Conservation (phyloP, 1,140 invertebrate genomes). For the Caerostris darwini region DNA sequence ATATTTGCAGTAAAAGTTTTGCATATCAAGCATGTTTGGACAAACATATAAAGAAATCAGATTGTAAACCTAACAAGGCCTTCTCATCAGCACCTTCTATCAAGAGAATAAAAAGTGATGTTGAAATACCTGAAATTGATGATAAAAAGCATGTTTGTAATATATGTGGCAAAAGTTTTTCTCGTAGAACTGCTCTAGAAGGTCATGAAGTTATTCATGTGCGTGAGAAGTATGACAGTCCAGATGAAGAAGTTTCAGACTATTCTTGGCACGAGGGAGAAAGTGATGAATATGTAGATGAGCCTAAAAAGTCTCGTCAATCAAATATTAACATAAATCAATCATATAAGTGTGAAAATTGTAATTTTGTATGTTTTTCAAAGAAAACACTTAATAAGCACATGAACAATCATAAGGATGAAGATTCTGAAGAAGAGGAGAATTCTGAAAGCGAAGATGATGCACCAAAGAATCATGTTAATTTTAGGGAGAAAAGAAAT, state of each 20-base stretch:
- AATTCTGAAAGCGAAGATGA: neutral
- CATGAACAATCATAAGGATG: slow-evolving; percentile 2
- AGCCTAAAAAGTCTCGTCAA: slow-evolving; percentile 14
- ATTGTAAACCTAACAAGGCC: neutral
- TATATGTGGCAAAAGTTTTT: slow-evolving; percentile 66
- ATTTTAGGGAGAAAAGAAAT: neutral
- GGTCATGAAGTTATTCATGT: slow-evolving; percentile 49
- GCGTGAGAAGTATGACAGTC: neutral
- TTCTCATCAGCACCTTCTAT: neutral
- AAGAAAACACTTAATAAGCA: slow-evolving; percentile 26
- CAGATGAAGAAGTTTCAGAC: neutral
- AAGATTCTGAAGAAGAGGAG: neutral
- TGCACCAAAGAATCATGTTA: neutral
- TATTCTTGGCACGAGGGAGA: neutral
- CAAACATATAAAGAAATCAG: slow-evolving; percentile 45
- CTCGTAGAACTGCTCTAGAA: slow-evolving; percentile 50
- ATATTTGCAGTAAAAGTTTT: slow-evolving; percentile 41
- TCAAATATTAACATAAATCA: slow-evolving; percentile 22
- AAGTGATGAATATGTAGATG: slow-evolving; percentile 26
- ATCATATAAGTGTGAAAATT: slow-evolving; percentile 38
- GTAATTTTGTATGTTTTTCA: slow-evolving; percentile 64
- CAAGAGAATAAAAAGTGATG: neutral
- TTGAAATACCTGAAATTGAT: neutral
- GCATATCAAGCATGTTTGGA: slow-evolving; percentile 15
- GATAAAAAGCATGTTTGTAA: slow-evolving; percentile 57